Evolutionary conservation across 2,113 vertebrate genomes (phyloP).

Genomic region (Hemiscyllium ocellatum): DNA sequence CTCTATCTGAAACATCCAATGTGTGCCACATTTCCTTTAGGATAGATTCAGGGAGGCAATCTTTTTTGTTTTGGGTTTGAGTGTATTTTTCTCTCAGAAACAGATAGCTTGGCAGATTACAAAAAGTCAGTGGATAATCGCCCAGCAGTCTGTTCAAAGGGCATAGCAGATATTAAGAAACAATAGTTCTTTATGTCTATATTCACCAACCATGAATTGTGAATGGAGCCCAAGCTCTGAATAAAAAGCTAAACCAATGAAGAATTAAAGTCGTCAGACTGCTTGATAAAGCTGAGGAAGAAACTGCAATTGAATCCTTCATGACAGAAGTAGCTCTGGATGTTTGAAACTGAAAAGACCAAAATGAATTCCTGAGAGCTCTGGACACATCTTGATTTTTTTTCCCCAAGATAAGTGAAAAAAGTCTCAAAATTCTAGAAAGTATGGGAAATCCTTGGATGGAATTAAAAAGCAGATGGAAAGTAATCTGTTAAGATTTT

Average conservation of each 20-base stretch:
- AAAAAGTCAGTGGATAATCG: not conserved
- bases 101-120: not conserved
- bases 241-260: not conserved
- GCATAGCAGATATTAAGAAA: not conserved
- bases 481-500: not conserved
- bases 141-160: not conserved
- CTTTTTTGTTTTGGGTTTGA: not conserved
- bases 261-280: not conserved
- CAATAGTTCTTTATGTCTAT: not conserved
- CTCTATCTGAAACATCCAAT: not conserved
- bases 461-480: not conserved
- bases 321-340: not conserved
- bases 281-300: not conserved
- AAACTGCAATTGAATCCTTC: not conserved
- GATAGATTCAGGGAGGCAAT: not conserved
- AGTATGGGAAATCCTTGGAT: not conserved
- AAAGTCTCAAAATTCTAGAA: not conserved
- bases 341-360: not conserved
- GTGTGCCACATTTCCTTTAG: not conserved
- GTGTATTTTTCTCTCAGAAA: not conserved
- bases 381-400: no score
- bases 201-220: not conserved
- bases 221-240: not conserved
- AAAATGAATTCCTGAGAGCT: not conserved
- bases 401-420: no score